Percentiles rank a stretch among this genome's conserved stretches.
These are phyloP conservation scores for Agrotis segetum DNA, from an alignment of 2,888 invertebrate species.

Conservation along the genomic window DNA sequence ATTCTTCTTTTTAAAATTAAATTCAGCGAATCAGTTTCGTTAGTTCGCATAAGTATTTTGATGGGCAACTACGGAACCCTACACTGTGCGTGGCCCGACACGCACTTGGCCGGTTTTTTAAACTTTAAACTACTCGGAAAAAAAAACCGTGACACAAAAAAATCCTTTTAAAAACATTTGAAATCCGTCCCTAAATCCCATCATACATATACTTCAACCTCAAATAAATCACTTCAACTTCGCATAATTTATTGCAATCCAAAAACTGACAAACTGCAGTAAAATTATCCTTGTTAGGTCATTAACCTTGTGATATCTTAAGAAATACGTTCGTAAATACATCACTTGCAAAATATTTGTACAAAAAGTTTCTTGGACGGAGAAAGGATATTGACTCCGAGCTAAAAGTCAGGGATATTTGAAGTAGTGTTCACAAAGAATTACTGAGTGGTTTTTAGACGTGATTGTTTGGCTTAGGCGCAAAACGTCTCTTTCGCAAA, in stretches of 20 bases:
- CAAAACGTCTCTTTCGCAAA: too few species aligned
- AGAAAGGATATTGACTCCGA: constrained; percentile 42
- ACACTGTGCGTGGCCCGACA: too few species aligned
- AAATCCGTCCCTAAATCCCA: too few species aligned
- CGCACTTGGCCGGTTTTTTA: too few species aligned
- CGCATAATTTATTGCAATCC: constrained; percentile 32
- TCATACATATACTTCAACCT: neutral
- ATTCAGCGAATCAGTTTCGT: too few species aligned
- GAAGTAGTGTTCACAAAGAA: constrained; percentile 23
- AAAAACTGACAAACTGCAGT: constrained; percentile 5
- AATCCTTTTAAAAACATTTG: too few species aligned
- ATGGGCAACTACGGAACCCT: too few species aligned
- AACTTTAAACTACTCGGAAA: too few species aligned
- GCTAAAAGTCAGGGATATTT: constrained; percentile 27
- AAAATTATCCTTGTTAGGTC: constrained; percentile 54
- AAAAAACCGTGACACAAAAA: too few species aligned
- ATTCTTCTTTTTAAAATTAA: too few species aligned
- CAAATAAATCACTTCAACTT: constrained; percentile 46
- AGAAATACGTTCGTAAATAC: constrained; percentile 31
- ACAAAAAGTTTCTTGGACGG: constrained; percentile 18
- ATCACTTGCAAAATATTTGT: constrained; percentile 46
- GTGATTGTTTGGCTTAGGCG: constrained; percentile 6
- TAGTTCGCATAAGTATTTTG: too few species aligned
- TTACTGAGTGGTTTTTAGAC: constrained; percentile 7
- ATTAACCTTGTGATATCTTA: constrained; percentile 38